These are phyloP conservation scores for Lichenostomus cassidix DNA, from an alignment of 2,113 vertebrate genomes.

Conservation along the genomic window DNA sequence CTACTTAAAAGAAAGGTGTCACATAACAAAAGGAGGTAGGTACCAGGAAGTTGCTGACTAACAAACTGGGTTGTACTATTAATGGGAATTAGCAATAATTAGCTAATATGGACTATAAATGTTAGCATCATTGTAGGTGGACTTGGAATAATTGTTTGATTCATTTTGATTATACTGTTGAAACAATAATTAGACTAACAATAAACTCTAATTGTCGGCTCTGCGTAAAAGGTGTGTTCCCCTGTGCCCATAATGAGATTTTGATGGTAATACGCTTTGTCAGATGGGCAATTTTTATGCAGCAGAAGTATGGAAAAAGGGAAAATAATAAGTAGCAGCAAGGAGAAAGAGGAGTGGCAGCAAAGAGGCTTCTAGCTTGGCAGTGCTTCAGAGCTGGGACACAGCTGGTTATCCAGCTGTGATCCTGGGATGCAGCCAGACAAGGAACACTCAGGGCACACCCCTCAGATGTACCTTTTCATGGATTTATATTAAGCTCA, in stretches of 20 bases:
- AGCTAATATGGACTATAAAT: not conserved
- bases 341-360: slow-evolving; percentile 16
- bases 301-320: not conserved
- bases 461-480: not conserved
- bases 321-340: slow-evolving; percentile 16
- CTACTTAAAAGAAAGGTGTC: not conserved
- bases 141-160: not conserved
- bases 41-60: not conserved
- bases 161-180: not conserved
- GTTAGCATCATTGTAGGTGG: not conserved
- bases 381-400: not conserved
- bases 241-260: not conserved
- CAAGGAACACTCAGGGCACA: not conserved
- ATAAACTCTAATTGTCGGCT: not conserved
- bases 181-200: slow-evolving; percentile 18
- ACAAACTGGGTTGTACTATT: not conserved
- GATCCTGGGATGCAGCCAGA: slow-evolving; percentile 12
- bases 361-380: not conserved
- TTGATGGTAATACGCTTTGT: slow-evolving; percentile 9
- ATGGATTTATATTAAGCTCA: not conserved
- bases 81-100: not conserved
- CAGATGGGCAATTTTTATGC: slow-evolving; percentile 23
- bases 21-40: not conserved
- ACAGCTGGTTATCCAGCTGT: slow-evolving; percentile 55
- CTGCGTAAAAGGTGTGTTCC: not conserved